Evolutionary conservation across 2,797 vertebrate genomes (phyloP), one percentile per base, ranked within the genome.

Genomic region (Mergus octosetaceus): DNA sequence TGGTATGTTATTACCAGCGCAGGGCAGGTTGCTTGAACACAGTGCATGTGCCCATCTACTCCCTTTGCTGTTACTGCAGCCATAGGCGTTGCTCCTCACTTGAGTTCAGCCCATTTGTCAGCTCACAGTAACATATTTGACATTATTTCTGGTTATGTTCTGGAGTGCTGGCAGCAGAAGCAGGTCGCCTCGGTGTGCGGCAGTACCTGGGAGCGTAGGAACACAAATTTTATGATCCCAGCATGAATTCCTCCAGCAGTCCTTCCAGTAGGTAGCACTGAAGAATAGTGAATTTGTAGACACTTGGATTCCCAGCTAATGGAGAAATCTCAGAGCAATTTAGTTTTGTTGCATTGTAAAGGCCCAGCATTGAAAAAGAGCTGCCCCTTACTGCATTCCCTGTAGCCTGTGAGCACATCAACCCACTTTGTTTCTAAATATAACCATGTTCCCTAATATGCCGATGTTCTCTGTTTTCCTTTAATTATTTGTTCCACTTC

Each of bases 401-500:
- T 25, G 66, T n/a, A 43, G 79, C 89, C 74, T 28, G 43, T 25
- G 71, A 90, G 71, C 64, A 84, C 90, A 84, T 91, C 83, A 91
- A 95, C 83, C 89, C 83, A 62, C 85, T 86, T n/a, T 54, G 49
- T 87, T 93, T 70, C 94, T 91, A 95, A 95, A 94, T 96, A 93
- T 96, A 96, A 79, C 80, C 21, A 6, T 49, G 60, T 79, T 94
- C 93, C 85, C 93, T 93, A 43, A 75, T 90, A 91, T 49, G 73
- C 91, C 92, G 30, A 9, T 90, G 91, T 95, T 94, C 93, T 85
- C 91, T 96, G 89, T 93, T 96, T 96, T 96, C 54, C 96, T 92
- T 94, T 95, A 96, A 94, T 97, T 96, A 94, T 95, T 96, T 95
- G 94, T 96, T 96, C 95, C 87, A 86, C 89, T 93, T 91, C 89